These are phyloP conservation scores for Psittacara wagleri DNA, from an alignment of 2,113 vertebrate genomes.

Conservation along the genomic window DNA sequence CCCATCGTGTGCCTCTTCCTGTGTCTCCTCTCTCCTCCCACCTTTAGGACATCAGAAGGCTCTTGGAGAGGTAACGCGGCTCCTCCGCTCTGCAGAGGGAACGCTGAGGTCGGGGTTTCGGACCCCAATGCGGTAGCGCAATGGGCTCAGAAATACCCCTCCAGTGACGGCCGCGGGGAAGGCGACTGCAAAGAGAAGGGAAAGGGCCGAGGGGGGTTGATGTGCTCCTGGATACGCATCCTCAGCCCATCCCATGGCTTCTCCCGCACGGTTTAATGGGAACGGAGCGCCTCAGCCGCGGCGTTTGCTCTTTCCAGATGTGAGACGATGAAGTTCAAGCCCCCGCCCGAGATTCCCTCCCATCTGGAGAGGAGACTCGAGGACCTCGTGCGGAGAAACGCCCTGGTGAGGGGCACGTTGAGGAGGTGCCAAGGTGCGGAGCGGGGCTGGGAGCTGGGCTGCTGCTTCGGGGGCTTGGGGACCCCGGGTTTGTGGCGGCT, in stretches of 20 bases:
- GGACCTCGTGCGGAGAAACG: not conserved
- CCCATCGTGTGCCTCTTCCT: too few relatives aligned
- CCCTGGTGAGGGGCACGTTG: not conserved
- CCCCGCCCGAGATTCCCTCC: not conserved
- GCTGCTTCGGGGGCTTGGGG: not conserved
- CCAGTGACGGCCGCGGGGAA: accelerated
- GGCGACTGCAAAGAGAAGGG: not conserved
- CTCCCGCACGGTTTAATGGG: accelerated
- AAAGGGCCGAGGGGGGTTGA: not conserved
- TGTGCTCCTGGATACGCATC: not conserved
- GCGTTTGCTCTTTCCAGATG: not conserved
- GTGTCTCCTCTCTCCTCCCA: not conserved
- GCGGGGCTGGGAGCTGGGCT: not conserved
- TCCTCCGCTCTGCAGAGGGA: not conserved
- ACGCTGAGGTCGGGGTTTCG: not conserved
- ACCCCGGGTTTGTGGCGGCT: too few relatives aligned
- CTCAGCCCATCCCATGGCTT: not conserved
- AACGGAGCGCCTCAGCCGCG: not conserved
- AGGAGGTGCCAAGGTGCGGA: not conserved
- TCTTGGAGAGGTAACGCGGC: not conserved
- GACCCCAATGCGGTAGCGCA: not conserved
- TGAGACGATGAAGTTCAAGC: not conserved
- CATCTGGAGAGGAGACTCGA: not conserved
- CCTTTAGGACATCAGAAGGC: not conserved
- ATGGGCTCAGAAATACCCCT: not conserved